Percentiles rank a stretch among this genome's conserved stretches.
phyloP scores from a whole-genome alignment of 1,140 invertebrate genomes.

The Drosophila melanica region DNA sequence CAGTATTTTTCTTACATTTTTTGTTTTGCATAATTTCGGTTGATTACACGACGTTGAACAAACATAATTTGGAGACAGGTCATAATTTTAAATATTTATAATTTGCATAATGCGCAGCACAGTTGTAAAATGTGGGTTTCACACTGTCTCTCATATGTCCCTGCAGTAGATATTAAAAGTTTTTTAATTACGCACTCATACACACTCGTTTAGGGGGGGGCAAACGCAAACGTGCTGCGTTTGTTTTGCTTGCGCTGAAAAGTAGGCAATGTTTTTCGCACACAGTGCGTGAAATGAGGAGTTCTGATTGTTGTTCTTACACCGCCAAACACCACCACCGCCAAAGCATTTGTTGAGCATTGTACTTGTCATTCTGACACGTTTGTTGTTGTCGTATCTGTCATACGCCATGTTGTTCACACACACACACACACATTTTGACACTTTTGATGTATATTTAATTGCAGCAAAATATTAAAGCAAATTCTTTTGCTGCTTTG shows the following conservation, averaged over 20 bases:
- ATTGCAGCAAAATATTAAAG: conserved; percentile 59
- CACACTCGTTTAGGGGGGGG: not conserved
- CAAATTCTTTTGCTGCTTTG: conserved; percentile 24
- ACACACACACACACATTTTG: conserved; percentile 49
- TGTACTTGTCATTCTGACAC: conserved; percentile 31
- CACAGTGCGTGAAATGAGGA: conserved; percentile 7
- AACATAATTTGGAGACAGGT: conserved; percentile 64
- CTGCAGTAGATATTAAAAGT: conserved; percentile 61
- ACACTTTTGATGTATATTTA: conserved; percentile 75
- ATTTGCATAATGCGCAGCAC: conserved; percentile 67
- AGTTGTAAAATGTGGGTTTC: conserved; percentile 52
- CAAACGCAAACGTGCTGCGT: conserved; percentile 11
- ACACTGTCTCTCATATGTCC: conserved; percentile 34
- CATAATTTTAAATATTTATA: conserved; percentile 65
- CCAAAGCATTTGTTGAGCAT: conserved; percentile 39
- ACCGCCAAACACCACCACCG: conserved; percentile 2
- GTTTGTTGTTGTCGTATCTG: conserved; percentile 34
- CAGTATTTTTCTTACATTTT: not conserved
- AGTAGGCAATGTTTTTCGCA: conserved; percentile 46
- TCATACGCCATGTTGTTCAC: conserved; percentile 63
- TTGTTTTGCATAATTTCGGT: conserved; percentile 44
- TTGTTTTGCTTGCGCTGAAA: conserved; percentile 40
- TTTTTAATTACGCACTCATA: conserved; percentile 68
- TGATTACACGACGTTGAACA: conserved; percentile 60
- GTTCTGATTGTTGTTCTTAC: not conserved